phyloP scores from a whole-genome alignment of 2,113 vertebrate genomes.

The Crocuta crocuta region DNA sequence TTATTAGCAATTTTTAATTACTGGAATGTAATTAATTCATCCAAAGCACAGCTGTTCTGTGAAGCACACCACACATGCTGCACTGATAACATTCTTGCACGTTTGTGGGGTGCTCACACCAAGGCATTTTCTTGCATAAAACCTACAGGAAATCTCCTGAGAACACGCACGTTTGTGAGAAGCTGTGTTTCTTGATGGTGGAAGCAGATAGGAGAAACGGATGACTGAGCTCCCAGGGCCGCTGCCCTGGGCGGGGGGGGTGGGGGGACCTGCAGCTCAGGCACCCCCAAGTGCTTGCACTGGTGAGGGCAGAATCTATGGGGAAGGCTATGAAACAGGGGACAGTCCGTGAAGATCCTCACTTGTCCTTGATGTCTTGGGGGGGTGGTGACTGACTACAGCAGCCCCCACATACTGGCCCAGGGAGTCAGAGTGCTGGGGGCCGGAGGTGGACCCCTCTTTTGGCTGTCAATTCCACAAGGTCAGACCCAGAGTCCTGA shows the following conservation, averaged over 20 bases:
- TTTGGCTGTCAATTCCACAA: too few species aligned
- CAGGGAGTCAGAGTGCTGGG: not conserved
- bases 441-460: accelerated
- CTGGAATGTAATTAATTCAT: slow-evolving; percentile 72
- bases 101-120: not conserved
- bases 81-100: slow-evolving; percentile 34
- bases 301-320: not conserved
- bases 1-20: slow-evolving; percentile 81
- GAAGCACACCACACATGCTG: not conserved
- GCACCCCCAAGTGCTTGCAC: not conserved
- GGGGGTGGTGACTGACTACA: not conserved
- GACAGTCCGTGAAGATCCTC: not conserved
- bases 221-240: not conserved
- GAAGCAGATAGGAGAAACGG: not conserved
- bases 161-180: not conserved
- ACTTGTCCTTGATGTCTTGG: not conserved
- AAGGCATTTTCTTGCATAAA: not conserved
- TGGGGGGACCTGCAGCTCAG: not conserved
- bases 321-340: not conserved
- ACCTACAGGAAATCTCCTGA: not conserved
- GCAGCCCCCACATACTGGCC: not conserved
- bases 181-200: not conserved
- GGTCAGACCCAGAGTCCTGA: not conserved
- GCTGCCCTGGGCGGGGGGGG: too few species aligned
- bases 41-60: not conserved